phyloP scores from a whole-genome alignment of 2,797 vertebrate species.

The Tokudaia tokunoshimensis region DNA sequence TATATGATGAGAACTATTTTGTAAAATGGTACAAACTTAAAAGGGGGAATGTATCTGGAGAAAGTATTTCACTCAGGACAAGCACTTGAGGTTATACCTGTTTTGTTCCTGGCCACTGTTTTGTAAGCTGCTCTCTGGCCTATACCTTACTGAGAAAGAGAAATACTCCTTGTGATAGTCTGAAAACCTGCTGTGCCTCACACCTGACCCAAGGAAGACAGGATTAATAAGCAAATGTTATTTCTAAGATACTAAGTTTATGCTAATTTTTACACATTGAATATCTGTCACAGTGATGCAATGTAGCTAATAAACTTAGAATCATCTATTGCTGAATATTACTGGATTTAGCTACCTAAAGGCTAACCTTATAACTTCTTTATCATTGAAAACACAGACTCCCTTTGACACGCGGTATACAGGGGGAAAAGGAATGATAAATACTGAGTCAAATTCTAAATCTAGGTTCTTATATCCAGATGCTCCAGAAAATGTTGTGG shows the following conservation, averaged over 20 bases:
- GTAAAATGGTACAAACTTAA: not conserved
- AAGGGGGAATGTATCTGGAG: not conserved
- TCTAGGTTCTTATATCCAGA: not conserved
- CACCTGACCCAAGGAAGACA: not conserved
- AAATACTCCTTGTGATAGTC: not conserved
- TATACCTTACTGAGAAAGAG: not conserved
- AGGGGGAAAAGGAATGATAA: not conserved
- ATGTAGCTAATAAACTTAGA: not conserved
- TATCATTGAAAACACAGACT: not conserved
- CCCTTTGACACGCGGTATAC: not conserved
- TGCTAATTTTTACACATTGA: not conserved
- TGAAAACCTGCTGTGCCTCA: not conserved
- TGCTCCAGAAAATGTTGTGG: constrained; percentile 13
- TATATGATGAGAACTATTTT: not conserved
- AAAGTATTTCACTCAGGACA: not conserved
- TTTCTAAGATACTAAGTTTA: not conserved
- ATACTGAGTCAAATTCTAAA: constrained; percentile 34
- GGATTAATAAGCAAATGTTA: not conserved
- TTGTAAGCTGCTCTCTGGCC: not conserved
- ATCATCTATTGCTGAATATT: constrained; percentile 11
- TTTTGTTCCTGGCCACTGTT: not conserved
- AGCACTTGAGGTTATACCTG: not conserved
- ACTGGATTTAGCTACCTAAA: constrained; percentile 11
- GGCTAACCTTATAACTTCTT: not conserved
- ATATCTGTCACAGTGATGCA: not conserved